Percentiles rank a stretch among this genome's conserved stretches.
phyloP scores from a whole-genome alignment of 1,140 invertebrate genomes.

The Galleria mellonella region DNA sequence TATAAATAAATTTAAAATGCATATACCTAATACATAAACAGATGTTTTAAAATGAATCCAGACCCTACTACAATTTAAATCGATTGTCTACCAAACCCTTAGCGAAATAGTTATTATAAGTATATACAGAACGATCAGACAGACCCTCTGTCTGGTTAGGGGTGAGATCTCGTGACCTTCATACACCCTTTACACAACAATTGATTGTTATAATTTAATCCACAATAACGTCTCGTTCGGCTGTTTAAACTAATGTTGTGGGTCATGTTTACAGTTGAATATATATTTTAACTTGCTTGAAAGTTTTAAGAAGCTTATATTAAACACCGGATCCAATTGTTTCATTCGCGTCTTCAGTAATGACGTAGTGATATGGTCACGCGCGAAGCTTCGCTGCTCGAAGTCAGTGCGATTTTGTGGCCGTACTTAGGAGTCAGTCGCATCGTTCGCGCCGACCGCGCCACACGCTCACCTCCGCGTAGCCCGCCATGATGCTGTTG shows the following conservation, averaged over 20 bases:
- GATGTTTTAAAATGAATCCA: constrained; percentile 1
- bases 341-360: constrained; percentile 7
- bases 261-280: not conserved
- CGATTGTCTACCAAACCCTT: constrained; percentile 24
- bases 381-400: constrained; percentile 19
- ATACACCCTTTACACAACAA: constrained; percentile 31
- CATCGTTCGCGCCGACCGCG: constrained; percentile 38
- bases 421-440: constrained; percentile 42
- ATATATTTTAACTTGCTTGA: constrained; percentile 2
- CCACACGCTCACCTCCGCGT: constrained; percentile 27
- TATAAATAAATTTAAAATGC: too few species aligned
- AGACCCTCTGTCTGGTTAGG: constrained; percentile 51
- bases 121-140: not conserved
- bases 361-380: constrained; percentile 32
- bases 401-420: constrained; percentile 18
- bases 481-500: constrained; percentile 31
- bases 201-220: too few species aligned
- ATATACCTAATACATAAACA: too few species aligned
- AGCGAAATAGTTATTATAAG: constrained; percentile 9
- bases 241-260: too few species aligned
- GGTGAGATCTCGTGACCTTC: constrained; percentile 52
- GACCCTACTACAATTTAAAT: constrained; percentile 19
- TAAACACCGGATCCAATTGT: constrained; percentile 14
- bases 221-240: too few species aligned
- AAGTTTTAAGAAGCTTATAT: too few species aligned